These are phyloP conservation scores for Ganaspis sp. DNA, from an alignment of 1,140 invertebrate genomes.

Conservation along the genomic window DNA sequence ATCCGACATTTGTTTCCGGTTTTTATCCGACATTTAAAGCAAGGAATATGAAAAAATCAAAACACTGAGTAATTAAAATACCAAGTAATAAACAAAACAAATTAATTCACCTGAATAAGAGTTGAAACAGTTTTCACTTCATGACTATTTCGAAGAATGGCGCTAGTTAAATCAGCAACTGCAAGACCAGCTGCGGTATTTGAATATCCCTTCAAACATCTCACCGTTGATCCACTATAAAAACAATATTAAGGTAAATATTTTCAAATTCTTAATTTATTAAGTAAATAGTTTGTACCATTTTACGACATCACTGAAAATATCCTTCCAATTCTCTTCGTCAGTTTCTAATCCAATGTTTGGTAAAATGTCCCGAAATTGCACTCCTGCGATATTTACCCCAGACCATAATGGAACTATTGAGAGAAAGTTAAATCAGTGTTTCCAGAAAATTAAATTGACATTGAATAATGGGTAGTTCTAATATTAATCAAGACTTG, in stretches of 20 bases:
- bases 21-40: too few species aligned
- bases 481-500: too few species aligned
- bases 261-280: not conserved
- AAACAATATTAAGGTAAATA: not conserved
- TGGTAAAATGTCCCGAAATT: constrained; percentile 77
- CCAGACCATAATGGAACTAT: constrained; percentile 82
- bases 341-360: constrained; percentile 77
- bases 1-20: too few species aligned
- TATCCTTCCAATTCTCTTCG: constrained; percentile 76
- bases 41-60: too few species aligned
- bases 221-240: constrained; percentile 74
- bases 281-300: constrained; percentile 66
- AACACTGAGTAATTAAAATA: too few species aligned
- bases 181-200: constrained; percentile 77
- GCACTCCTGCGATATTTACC: constrained; percentile 80
- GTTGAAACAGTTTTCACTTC: constrained; percentile 78
- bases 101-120: constrained; percentile 78
- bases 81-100: too few species aligned
- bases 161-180: constrained; percentile 74
- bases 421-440: constrained; percentile 25
- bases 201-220: constrained; percentile 78
- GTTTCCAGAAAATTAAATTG: too few species aligned
- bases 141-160: constrained; percentile 76
- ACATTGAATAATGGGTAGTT: too few species aligned
- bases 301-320: constrained; percentile 77